A percentile compares a stretch with the other conserved stretches of the same genome.
Evolutionary conservation across 2,888 invertebrate genomes (phyloP).

Genomic region (Spodoptera picta): DNA sequence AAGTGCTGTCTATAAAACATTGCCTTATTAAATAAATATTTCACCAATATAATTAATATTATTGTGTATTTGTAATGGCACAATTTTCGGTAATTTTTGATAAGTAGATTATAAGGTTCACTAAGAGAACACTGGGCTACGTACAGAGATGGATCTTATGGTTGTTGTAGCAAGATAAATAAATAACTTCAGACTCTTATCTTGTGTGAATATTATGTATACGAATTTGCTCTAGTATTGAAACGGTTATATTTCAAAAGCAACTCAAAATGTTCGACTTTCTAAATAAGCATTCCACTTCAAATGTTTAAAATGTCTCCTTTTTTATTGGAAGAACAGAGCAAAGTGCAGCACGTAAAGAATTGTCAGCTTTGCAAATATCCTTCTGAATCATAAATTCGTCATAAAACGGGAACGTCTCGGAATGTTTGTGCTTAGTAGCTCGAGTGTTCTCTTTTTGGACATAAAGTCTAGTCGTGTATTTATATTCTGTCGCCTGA

Average conservation of each 20-base stretch:
- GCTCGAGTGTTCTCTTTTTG: slow-evolving; percentile 41
- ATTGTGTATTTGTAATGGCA: slow-evolving; percentile 71
- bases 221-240: slow-evolving; percentile 15
- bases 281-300: too few species aligned
- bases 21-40: slow-evolving; percentile 79
- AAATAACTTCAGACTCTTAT: neutral
- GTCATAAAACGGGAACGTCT: neutral
- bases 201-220: slow-evolving; percentile 7
- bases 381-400: slow-evolving; percentile 2
- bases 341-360: slow-evolving; percentile 8
- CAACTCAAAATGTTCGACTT: too few species aligned
- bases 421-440: slow-evolving; percentile 6
- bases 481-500: slow-evolving; percentile 64
- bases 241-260: too few species aligned
- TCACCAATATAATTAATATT: slow-evolving; percentile 65
- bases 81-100: slow-evolving; percentile 67
- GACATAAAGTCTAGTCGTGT: slow-evolving; percentile 48
- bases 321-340: slow-evolving; percentile 9
- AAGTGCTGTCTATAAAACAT: slow-evolving; percentile 81
- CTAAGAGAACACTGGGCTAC: slow-evolving; percentile 39
- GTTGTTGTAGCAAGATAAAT: slow-evolving; percentile 11
- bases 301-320: neutral
- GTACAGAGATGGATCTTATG: neutral
- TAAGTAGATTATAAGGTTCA: slow-evolving; percentile 43
- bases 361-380: slow-evolving; percentile 10